Conservation (phyloP, 2,888 invertebrate genomes). For the Oscheius sp. region DNA sequence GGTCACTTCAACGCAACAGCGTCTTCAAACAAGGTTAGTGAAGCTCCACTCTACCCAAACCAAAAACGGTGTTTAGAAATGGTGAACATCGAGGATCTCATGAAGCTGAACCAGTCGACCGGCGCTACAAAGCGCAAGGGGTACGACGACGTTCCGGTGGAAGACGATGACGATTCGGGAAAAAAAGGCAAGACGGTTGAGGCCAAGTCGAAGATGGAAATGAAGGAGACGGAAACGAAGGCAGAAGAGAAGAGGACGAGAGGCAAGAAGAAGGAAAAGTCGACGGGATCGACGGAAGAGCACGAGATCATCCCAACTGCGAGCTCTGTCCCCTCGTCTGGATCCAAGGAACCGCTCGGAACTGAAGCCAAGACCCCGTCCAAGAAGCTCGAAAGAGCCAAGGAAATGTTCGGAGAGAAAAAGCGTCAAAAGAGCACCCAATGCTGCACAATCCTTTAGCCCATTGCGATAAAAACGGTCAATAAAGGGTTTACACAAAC, state of each 20-base stretch:
- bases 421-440: background rate
- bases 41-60: background rate
- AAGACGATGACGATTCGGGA: conserved; percentile 2
- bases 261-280: background rate
- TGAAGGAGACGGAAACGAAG: background rate
- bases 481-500: conserved; percentile 4
- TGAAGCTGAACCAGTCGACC: background rate
- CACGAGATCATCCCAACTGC: too few relatives aligned
- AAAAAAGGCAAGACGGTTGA: background rate
- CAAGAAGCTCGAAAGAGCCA: too few relatives aligned
- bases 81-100: conserved; percentile 21
- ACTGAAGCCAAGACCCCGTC: too few relatives aligned
- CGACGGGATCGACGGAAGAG: background rate
- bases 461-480: background rate
- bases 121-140: conserved; percentile 7
- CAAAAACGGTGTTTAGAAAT: background rate
- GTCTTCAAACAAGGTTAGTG: background rate
- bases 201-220: conserved; percentile 4
- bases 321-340: too few relatives aligned
- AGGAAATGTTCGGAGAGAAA: background rate
- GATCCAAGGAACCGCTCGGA: too few relatives aligned
- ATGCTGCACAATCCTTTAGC: background rate
- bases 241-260: background rate
- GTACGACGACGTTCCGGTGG: conserved; percentile 20
- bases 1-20: too few relatives aligned